Conservation (phyloP, 2,113 vertebrate species). For the Tinamus guttatus region DNA sequence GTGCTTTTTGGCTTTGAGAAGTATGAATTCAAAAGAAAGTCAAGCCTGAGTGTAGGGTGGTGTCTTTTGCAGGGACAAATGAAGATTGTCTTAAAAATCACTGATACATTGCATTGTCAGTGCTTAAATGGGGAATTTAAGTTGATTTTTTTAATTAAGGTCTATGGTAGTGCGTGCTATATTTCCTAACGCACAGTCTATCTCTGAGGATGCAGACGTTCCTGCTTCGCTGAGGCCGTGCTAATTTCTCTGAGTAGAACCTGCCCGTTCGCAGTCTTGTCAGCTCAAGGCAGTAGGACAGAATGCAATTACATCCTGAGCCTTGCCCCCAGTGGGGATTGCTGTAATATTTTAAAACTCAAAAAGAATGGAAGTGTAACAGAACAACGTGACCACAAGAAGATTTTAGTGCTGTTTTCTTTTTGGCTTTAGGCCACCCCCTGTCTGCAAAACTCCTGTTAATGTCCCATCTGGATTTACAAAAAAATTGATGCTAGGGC, state of each 20-base stretch:
- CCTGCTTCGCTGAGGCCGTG: background rate
- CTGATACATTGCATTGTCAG: background rate
- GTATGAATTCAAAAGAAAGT: background rate
- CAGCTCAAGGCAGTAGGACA: background rate
- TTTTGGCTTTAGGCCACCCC: constrained; percentile 43
- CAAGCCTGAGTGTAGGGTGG: background rate
- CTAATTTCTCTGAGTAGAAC: background rate
- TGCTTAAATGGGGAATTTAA: background rate
- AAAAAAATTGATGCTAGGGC: constrained; percentile 13
- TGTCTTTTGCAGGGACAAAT: no score
- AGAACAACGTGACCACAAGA: background rate
- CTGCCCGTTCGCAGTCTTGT: background rate
- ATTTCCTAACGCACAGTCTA: background rate
- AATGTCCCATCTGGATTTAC: constrained; percentile 34
- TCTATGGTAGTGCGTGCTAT: background rate
- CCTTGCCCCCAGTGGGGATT: constrained; percentile 34
- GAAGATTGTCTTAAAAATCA: background rate
- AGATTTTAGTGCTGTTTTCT: constrained; percentile 44
- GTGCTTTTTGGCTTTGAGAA: constrained; percentile 13
- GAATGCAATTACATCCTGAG: constrained; percentile 32
- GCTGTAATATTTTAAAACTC: constrained; percentile 25
- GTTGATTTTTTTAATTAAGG: background rate
- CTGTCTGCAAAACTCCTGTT: constrained; percentile 38
- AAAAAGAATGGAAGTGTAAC: background rate
- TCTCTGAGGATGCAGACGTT: background rate